Conservation (phyloP, 2,113 vertebrate species). For the Megalops atlanticus region DNA sequence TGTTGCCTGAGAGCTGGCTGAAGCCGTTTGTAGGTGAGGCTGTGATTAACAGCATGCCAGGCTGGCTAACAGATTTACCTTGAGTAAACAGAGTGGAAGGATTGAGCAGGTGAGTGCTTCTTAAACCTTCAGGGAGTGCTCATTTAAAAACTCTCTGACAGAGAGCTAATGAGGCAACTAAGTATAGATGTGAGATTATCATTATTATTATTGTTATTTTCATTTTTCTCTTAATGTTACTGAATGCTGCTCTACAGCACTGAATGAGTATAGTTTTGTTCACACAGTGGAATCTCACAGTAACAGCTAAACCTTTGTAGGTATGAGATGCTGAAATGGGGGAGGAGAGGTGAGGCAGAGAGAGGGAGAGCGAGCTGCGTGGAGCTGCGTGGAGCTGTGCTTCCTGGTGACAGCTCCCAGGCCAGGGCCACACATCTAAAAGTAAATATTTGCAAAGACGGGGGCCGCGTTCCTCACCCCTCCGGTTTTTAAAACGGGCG, state of each 20-base stretch:
- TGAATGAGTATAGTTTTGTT: neutral
- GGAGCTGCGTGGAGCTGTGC: neutral
- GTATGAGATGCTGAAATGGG: neutral
- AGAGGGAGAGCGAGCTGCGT: neutral
- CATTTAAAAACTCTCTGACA: slow-evolving; percentile 61
- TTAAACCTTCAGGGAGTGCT: slow-evolving; percentile 64
- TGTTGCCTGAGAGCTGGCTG: slow-evolving; percentile 50
- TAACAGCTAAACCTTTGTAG: neutral
- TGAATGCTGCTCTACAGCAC: neutral
- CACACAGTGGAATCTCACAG: neutral
- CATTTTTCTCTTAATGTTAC: slow-evolving; percentile 18
- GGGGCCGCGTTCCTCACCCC: neutral
- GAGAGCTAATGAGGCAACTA: slow-evolving; percentile 61
- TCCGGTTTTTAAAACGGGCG: neutral
- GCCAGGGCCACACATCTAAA: slow-evolving; percentile 66
- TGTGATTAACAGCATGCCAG: slow-evolving; percentile 71
- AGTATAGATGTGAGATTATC: slow-evolving; percentile 48
- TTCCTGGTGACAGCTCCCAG: neutral
- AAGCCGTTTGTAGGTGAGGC: slow-evolving; percentile 61
- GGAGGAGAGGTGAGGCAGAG: neutral
- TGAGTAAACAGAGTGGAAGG: slow-evolving; percentile 65
- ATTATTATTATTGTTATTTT: slow-evolving; percentile 32
- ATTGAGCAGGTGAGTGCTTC: slow-evolving; percentile 66
- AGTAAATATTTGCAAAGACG: slow-evolving; percentile 7
- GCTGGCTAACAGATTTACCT: slow-evolving; percentile 70